A percentile compares a stretch with the other conserved stretches of the same genome.
These are phyloP conservation scores for Malacosoma neustria DNA, from an alignment of 2,888 invertebrate species.

Conservation along the genomic window DNA sequence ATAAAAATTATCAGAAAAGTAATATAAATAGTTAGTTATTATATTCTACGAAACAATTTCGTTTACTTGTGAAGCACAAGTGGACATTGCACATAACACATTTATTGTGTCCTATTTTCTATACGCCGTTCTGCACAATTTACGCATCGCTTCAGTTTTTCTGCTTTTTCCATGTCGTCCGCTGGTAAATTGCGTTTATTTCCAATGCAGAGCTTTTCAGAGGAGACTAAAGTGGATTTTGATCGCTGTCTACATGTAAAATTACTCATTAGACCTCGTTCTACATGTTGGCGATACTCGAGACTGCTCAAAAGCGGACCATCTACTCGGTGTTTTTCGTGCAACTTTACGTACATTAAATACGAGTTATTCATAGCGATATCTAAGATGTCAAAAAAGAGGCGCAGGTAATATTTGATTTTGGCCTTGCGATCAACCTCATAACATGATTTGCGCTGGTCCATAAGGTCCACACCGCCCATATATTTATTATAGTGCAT, in stretches of 20 bases:
- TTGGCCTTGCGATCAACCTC: conserved; percentile 14
- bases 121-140: conserved; percentile 13
- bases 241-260: conserved; percentile 14
- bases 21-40: conserved; percentile 1
- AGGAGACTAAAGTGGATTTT: conserved; percentile 13
- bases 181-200: conserved; percentile 13
- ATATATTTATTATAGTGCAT: conserved; percentile 9
- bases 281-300: conserved; percentile 15
- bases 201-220: conserved; percentile 13
- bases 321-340: conserved; percentile 8
- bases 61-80: conserved; percentile 13
- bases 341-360: conserved; percentile 6
- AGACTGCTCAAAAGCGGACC: conserved; percentile 10
- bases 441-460: conserved; percentile 14
- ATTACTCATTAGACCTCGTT: conserved; percentile 14
- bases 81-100: conserved; percentile 13
- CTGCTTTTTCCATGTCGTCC: conserved; percentile 13
- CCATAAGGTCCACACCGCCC: conserved; percentile 9
- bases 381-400: conserved; percentile 13
- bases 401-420: conserved; percentile 14
- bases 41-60: conserved; percentile 13
- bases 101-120: conserved; percentile 13
- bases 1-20: background rate
- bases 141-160: conserved; percentile 14
- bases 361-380: conserved; percentile 8